A percentile compares a stretch with the other conserved stretches of the same genome.
These are phyloP conservation scores for Siniperca knerii DNA, from an alignment of 2,113 vertebrate species.

Conservation along the genomic window DNA sequence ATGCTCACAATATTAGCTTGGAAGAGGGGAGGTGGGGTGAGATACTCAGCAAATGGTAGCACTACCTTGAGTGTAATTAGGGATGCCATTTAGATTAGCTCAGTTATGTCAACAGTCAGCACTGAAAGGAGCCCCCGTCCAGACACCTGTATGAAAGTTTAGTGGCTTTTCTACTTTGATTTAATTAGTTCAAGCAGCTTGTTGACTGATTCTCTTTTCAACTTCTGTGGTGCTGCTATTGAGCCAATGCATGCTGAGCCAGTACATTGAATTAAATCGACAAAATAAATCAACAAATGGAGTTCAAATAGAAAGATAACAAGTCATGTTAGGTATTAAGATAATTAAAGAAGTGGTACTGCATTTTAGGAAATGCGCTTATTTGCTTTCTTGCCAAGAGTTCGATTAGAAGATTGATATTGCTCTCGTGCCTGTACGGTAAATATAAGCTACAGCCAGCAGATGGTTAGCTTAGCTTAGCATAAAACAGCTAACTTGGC, in stretches of 20 bases:
- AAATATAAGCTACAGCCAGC: not conserved
- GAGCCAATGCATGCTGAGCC: constrained; percentile 66
- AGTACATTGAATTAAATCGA: not conserved
- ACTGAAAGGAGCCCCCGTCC: constrained; percentile 22
- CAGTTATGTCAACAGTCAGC: constrained; percentile 38
- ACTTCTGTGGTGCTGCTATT: constrained; percentile 42
- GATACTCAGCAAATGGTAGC: constrained; percentile 32
- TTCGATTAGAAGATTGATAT: not conserved
- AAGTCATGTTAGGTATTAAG: not conserved
- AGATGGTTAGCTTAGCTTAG: not conserved
- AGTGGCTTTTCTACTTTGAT: constrained; percentile 45
- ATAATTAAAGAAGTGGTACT: not conserved
- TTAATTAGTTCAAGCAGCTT: constrained; percentile 56
- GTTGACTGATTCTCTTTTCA: constrained; percentile 38
- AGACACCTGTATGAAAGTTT: constrained; percentile 44
- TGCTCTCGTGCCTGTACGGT: not conserved
- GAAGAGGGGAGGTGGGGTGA: constrained; percentile 12
- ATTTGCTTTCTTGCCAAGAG: not conserved
- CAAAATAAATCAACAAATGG: not conserved
- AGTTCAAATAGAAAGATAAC: not conserved
- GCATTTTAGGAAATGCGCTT: not conserved
- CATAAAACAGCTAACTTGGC: not conserved
- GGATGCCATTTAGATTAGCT: constrained; percentile 46
- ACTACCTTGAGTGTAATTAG: constrained; percentile 57
- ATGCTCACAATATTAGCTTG: constrained; percentile 13